phyloP scores from a whole-genome alignment of 1,140 invertebrate species.

The Ostrea denselamellosa region DNA sequence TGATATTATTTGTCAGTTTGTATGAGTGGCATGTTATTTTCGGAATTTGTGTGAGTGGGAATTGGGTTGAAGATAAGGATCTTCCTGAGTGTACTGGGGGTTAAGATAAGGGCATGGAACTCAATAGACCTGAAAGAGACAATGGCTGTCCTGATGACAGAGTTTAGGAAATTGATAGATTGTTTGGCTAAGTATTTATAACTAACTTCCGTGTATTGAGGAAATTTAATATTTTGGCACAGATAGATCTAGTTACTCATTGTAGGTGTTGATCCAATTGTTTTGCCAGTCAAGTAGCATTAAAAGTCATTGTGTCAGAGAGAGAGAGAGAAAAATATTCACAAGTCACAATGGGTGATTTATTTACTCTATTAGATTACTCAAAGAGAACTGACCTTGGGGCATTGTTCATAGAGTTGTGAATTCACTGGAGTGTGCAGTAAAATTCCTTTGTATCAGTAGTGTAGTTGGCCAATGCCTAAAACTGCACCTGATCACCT shows the following conservation, averaged over 20 bases:
- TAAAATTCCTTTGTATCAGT: slow-evolving; percentile 15
- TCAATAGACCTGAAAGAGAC: not conserved
- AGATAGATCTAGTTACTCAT: slow-evolving; percentile 25
- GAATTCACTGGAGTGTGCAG: slow-evolving; percentile 23
- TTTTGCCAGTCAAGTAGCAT: slow-evolving; percentile 18
- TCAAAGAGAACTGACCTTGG: slow-evolving; percentile 22
- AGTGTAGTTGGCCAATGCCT: not conserved
- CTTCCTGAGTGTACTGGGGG: not conserved
- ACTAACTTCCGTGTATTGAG: slow-evolving; percentile 23
- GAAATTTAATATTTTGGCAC: slow-evolving; percentile 40
- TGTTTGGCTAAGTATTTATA: slow-evolving; percentile 21
- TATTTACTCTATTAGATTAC: slow-evolving; percentile 12
- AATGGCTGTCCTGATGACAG: slow-evolving; percentile 18
- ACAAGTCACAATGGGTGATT: slow-evolving; percentile 29
- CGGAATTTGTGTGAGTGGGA: not conserved
- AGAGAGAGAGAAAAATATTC: slow-evolving; percentile 7
- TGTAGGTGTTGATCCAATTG: slow-evolving; percentile 30
- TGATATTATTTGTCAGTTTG: too few species aligned
- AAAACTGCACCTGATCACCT: slow-evolving; percentile 18
- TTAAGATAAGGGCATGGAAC: not conserved
- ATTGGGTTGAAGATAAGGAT: not conserved
- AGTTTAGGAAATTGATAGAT: slow-evolving; percentile 38
- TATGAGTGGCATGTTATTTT: too few species aligned
- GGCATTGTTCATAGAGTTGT: slow-evolving; percentile 22
- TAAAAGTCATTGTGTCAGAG: slow-evolving; percentile 29